Conservation (phyloP, 1,140 invertebrate genomes). For the Chrysopa pallens region DNA sequence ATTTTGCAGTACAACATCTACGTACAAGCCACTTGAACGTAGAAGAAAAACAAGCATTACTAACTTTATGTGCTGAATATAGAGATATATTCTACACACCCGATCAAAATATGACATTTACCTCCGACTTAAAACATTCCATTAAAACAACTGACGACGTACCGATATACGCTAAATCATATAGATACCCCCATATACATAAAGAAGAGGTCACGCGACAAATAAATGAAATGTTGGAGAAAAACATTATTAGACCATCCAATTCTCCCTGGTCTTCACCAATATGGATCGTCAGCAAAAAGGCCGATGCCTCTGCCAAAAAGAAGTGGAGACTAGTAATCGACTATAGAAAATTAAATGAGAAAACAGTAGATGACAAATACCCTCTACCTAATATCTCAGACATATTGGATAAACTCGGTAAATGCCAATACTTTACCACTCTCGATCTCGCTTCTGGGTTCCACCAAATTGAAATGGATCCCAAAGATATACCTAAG, state of each 20-base stretch:
- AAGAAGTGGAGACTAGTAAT: conserved; percentile 1
- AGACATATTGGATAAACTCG: conserved; percentile 17
- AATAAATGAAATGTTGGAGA: conserved; percentile 1
- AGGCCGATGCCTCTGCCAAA: conserved; percentile 1
- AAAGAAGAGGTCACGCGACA: conserved; percentile 1
- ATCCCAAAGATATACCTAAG: neutral
- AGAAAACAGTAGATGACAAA: conserved; percentile 15
- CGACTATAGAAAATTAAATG: conserved; percentile 16
- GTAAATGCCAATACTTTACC: conserved; percentile 14
- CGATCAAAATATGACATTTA: conserved; percentile 2
- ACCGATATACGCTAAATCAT: neutral
- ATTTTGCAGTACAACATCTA: neutral
- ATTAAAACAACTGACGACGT: neutral
- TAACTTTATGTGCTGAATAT: conserved; percentile 1
- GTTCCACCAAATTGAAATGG: neutral
- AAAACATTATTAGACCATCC: conserved; percentile 2
- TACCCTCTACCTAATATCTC: conserved; percentile 26
- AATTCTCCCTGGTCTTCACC: conserved; percentile 1
- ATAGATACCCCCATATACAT: conserved; percentile 2
- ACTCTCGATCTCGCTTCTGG: conserved; percentile 19
- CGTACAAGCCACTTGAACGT: conserved; percentile 1
- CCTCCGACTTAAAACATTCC: conserved; percentile 1
- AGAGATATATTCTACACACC: conserved; percentile 4
- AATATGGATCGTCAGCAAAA: conserved; percentile 3
- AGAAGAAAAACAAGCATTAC: conserved; percentile 1